A percentile compares a stretch with the other conserved stretches of the same genome.
Evolutionary conservation across 2,113 vertebrate species (phyloP).

Genomic region (Passer montanus): DNA sequence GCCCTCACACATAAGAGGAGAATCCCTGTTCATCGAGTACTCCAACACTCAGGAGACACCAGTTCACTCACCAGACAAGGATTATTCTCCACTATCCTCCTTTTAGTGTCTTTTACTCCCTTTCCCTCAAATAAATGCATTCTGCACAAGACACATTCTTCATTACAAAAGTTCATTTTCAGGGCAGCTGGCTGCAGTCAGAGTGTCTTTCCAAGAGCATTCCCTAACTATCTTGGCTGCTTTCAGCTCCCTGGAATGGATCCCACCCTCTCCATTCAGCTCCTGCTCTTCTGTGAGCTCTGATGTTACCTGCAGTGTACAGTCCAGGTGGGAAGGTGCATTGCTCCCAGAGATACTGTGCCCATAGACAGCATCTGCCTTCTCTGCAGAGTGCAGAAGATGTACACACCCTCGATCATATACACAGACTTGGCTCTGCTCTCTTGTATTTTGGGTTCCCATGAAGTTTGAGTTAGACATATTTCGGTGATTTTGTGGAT

Average conservation of each 20-base stretch:
- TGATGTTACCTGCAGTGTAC: background rate
- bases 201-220: background rate
- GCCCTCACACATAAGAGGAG: background rate
- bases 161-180: background rate
- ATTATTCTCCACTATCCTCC: background rate
- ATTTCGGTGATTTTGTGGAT: background rate
- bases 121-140: background rate
- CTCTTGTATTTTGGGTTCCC: background rate
- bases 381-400: background rate
- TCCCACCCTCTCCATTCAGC: background rate
- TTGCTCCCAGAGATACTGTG: background rate
- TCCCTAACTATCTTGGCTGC: background rate
- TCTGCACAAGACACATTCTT: background rate
- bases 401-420: background rate
- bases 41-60: background rate
- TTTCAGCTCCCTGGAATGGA: background rate
- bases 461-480: background rate
- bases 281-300: background rate
- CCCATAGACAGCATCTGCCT: background rate
- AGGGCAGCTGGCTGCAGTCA: background rate
- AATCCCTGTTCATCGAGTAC: background rate
- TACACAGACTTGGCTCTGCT: background rate
- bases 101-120: background rate
- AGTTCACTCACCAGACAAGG: background rate
- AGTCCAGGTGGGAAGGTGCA: background rate